Evolutionary conservation across 2,888 invertebrate genomes (phyloP), one percentile per base, ranked within the genome.

Genomic region (Aspidiotus destructor): DNA sequence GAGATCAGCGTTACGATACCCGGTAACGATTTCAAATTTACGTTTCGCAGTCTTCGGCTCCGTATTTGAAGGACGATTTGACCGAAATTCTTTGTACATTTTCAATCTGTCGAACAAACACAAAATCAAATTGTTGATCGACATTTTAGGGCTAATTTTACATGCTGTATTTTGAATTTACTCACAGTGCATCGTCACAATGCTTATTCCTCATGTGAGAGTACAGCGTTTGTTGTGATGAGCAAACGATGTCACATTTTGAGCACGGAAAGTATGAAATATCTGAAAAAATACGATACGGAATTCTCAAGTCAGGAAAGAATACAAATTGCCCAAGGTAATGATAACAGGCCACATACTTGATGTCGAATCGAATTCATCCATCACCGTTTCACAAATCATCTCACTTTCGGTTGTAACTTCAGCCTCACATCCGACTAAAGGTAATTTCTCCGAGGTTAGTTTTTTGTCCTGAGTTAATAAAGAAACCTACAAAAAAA

Each of bases 321-420:
- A 28, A 28, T 28, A 28, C 5, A 28, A 28, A 28, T 28, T 5
- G 5, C 28, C 28, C 28, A 5, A 28, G 28, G 28, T 28, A 28
- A 28, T 28, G 1, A 28, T 28, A 28, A 28, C 28, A 28, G 5
- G 5, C 28, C 28, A 28, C 28, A 28, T 28, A 28, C 28, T 28
- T 28, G 28, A 28, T 28, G 1, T 28, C 5, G 5, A 28, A 5
- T 28, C 5, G 5, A 28, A 28, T 28, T 28, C 28, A 28, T 28
- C 28, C 28, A 5, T 28, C 5, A 28, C 28, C 28, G 28, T 28
- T 28, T 28, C 28, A 28, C 28, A 3, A 1, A 28, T 28, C 5
- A 28, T 28, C 17, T 58, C 58, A 58, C 58, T 28, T 8, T 58
- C 40, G 28, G 58, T 58, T 28, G 40, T 28, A 58, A 58, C 58